phyloP scores from a whole-genome alignment of 1,140 invertebrate genomes.

The Meloidogyne floridensis region DNA sequence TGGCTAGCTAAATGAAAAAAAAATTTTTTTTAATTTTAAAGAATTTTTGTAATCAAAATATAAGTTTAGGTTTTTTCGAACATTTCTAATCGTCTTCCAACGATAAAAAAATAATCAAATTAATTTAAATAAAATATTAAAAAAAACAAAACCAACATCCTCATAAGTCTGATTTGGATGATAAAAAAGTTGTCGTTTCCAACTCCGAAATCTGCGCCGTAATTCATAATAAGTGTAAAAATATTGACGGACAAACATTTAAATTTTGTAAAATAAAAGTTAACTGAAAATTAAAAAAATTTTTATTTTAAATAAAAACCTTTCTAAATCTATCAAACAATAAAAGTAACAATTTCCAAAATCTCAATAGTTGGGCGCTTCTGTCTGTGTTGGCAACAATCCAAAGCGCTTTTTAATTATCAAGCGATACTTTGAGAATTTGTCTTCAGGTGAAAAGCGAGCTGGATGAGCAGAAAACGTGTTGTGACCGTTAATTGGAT shows the following conservation, averaged over 20 bases:
- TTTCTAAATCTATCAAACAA: neutral
- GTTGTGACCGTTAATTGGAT: conserved; percentile 75
- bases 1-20: too few species aligned
- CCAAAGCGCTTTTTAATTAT: conserved; percentile 87
- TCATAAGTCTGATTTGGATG: conserved; percentile 17
- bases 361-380: conserved; percentile 23
- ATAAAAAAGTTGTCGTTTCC: conserved; percentile 13
- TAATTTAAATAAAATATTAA: neutral
- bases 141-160: neutral
- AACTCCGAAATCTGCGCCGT: conserved; percentile 12
- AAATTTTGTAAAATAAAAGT: conserved; percentile 6
- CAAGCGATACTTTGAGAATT: conserved; percentile 85
- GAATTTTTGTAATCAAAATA: too few species aligned
- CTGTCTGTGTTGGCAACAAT: conserved; percentile 73
- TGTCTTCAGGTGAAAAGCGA: conserved; percentile 91
- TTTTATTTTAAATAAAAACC: neutral
- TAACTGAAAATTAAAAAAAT: neutral
- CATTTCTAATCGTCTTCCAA: too few species aligned
- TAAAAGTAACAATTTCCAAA: neutral
- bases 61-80: too few species aligned
- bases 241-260: neutral
- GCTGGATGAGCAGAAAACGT: conserved; percentile 88
- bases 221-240: conserved; percentile 25
- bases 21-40: too few species aligned
- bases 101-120: too few species aligned